phyloP scores from a whole-genome alignment of 2,797 vertebrate species.

The Centroberyx gerrardi region DNA sequence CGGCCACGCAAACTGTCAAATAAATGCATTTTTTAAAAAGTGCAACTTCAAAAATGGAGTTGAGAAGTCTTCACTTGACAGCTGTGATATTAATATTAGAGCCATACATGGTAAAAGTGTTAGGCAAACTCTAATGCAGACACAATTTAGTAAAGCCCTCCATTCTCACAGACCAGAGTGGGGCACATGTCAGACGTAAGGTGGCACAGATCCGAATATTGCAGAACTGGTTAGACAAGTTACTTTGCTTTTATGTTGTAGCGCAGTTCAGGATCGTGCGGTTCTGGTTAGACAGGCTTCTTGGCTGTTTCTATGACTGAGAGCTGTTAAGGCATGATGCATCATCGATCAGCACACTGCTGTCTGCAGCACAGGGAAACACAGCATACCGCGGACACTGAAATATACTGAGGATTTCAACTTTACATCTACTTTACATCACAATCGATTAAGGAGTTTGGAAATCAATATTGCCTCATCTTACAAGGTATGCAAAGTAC shows the following conservation, averaged over 20 bases:
- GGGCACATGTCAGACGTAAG: neutral
- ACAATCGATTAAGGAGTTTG: neutral
- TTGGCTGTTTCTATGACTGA: neutral
- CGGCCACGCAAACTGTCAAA: no score
- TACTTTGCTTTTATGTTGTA: slow-evolving; percentile 7
- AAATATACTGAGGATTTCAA: neutral
- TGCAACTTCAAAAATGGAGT: neutral
- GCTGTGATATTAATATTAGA: neutral
- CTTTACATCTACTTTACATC: neutral
- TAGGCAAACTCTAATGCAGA: neutral
- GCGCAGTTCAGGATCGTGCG: neutral
- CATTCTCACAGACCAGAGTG: no score
- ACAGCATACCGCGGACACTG: neutral
- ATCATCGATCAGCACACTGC: no score
- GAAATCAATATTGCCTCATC: neutral
- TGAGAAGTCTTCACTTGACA: neutral
- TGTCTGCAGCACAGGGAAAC: neutral
- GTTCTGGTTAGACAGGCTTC: neutral
- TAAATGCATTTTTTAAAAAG: neutral
- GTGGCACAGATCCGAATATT: neutral
- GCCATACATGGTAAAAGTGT: slow-evolving; percentile 4
- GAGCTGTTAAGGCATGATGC: neutral
- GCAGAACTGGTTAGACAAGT: slow-evolving; percentile 11
- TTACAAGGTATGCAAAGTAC: no score
- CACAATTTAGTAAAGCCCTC: neutral